phyloP scores from a whole-genome alignment of 2,113 vertebrate species.

The Noturus placidus region DNA sequence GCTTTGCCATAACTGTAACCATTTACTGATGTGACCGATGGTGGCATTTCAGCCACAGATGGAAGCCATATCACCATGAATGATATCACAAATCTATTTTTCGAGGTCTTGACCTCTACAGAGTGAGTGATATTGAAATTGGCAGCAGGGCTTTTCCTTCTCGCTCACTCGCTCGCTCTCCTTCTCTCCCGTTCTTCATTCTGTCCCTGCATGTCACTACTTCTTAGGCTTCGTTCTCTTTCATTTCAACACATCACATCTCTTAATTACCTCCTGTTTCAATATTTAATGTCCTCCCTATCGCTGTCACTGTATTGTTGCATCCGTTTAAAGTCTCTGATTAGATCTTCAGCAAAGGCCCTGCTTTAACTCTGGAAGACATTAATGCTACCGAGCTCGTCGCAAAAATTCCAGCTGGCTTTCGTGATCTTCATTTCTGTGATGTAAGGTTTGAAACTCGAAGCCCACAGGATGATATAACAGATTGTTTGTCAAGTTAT shows the following conservation, averaged over 20 bases:
- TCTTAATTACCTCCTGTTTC: constrained; percentile 61
- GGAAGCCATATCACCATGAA: constrained; percentile 1
- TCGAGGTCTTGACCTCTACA: constrained; percentile 30
- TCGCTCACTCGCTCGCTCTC: not conserved
- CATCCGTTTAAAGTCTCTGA: constrained; percentile 54
- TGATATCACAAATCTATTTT: constrained; percentile 29
- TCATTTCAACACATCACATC: constrained; percentile 33
- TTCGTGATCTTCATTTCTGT: not conserved
- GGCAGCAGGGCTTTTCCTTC: constrained; percentile 28
- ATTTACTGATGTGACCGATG: constrained; percentile 4
- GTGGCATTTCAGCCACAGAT: constrained; percentile 10
- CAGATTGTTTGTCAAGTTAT: not conserved
- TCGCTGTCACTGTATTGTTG: constrained; percentile 39
- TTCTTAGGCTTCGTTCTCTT: constrained; percentile 32
- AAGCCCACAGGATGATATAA: not conserved
- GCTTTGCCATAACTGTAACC: not conserved
- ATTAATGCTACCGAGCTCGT: not conserved
- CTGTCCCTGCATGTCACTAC: constrained; percentile 15
- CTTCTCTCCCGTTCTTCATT: not conserved
- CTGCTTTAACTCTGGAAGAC: constrained; percentile 32
- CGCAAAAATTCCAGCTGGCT: constrained; percentile 1
- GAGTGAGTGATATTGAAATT: constrained; percentile 40
- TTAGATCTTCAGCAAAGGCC: constrained; percentile 48
- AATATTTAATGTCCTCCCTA: constrained; percentile 61
- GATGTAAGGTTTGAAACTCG: not conserved